phyloP scores from a whole-genome alignment of 2,797 vertebrate species.

The Neoniphon sammara region DNA sequence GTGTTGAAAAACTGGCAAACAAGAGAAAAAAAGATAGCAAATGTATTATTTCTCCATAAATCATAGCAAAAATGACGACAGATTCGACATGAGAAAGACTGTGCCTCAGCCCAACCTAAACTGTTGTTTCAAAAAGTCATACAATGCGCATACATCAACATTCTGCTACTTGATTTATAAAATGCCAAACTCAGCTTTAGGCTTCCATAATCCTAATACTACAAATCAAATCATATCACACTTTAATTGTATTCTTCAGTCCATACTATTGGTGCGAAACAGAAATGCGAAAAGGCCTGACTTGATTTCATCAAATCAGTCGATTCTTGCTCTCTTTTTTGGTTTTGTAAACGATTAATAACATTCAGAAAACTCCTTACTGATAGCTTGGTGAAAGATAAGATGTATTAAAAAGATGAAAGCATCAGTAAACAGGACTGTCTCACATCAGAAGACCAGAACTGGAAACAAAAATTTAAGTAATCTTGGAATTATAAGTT shows the following conservation, averaged over 20 bases:
- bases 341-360: slow-evolving; percentile 76
- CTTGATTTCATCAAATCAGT: slow-evolving; percentile 2
- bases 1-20: slow-evolving; percentile 35
- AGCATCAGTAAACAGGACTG: slow-evolving; percentile 41
- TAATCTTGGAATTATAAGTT: slow-evolving; percentile 23
- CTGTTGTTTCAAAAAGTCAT: slow-evolving; percentile 49
- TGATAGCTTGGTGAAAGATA: slow-evolving; percentile 36
- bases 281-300: neutral
- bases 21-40: slow-evolving; percentile 27
- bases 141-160: slow-evolving; percentile 57
- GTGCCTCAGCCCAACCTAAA: slow-evolving; percentile 41
- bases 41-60: slow-evolving; percentile 32
- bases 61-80: slow-evolving; percentile 44
- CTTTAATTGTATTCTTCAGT: slow-evolving; percentile 4
- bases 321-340: slow-evolving; percentile 38
- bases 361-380: slow-evolving; percentile 66
- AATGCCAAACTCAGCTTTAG: slow-evolving; percentile 60
- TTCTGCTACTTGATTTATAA: slow-evolving; percentile 66
- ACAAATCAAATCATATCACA: neutral
- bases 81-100: slow-evolving; percentile 36
- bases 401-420: slow-evolving; percentile 31
- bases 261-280: slow-evolving; percentile 1
- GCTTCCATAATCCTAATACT: slow-evolving; percentile 27
- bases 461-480: slow-evolving; percentile 15
- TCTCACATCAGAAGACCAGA: slow-evolving; percentile 27